Evolutionary conservation across 2,888 invertebrate genomes (phyloP).

Genomic region (Apotomis betuletana): DNA sequence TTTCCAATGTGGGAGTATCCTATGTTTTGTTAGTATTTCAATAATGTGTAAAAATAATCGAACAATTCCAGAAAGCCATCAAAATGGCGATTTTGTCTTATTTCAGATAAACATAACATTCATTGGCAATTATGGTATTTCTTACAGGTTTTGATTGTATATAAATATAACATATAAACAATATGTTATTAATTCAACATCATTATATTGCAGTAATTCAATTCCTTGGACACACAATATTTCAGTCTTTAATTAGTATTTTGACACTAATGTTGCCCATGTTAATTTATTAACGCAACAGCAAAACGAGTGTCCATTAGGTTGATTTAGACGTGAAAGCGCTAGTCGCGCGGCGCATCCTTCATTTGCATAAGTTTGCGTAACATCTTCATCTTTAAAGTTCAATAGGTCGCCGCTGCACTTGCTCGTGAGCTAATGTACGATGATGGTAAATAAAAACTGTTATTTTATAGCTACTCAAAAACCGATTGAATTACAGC

Average conservation of each 20-base stretch:
- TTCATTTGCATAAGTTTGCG: conserved; percentile 41
- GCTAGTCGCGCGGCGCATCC: conserved; percentile 31
- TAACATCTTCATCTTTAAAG: conserved; percentile 41
- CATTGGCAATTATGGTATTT: no score
- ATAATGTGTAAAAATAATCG: conserved; percentile 9
- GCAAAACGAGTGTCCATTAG: conserved; percentile 36
- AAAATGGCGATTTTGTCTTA: no score
- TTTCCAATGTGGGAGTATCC: conserved; percentile 35
- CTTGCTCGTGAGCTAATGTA: conserved; percentile 37
- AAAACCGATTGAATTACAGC: background rate
- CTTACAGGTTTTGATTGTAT: no score
- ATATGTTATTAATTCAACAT: conserved; percentile 18
- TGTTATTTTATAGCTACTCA: conserved; percentile 23
- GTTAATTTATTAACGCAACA: conserved; percentile 32
- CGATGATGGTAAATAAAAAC: conserved; percentile 35
- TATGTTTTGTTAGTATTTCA: conserved; percentile 18
- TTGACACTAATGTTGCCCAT: conserved; percentile 36
- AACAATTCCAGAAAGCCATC: no score
- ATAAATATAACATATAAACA: background rate
- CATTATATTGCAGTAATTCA: conserved; percentile 18
- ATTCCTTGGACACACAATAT: conserved; percentile 16
- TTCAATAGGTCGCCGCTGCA: conserved; percentile 38
- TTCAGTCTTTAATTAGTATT: conserved; percentile 38
- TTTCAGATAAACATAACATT: no score
- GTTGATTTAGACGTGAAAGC: conserved; percentile 41